Evolutionary conservation across 1,140 invertebrate genomes (phyloP), one percentile per base, ranked within the genome.

Genomic region (Meloidogyne exigua): DNA sequence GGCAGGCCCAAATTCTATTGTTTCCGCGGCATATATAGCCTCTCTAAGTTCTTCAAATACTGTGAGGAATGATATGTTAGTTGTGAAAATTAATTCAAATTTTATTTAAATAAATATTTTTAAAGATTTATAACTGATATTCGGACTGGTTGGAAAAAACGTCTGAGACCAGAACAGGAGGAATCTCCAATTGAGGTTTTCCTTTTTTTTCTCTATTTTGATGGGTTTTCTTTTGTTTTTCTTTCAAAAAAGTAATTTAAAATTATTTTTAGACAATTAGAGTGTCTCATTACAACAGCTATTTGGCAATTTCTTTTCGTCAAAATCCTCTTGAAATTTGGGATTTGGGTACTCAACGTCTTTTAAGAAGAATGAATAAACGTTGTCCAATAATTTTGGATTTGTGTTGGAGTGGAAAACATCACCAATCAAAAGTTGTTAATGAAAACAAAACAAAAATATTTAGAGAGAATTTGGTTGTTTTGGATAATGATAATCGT

Each of bases 401-500:
- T 74, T 84, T 87, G 86, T 85, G 82, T 13, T 44, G 81, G 62
- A 87, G 81, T 23, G 80, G 77, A 32, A 66, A 87, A 85, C 65
- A 84, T 84, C 86, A 83, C 70, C 69, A 79, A 57, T 42, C 82
- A 5, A 83, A 84, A 65, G 76, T 76, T n/a, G 79, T 83, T 26
- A 76, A 83, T 10, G 73, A 83, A 42, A 72, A n/a, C 18, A 82
- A 75, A 62, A 76, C 68, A 62, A 78, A 42, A 77, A 79, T 76
- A 65, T 87, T 25, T 82, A 44, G 82, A 63, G 85, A 87, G 76
- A 87, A 88, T 72, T 72, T 87, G 23, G 86, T 87, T 15, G 81
- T 87, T 36, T 72, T 87, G 18, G 85, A 87, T 69, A 85, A 86
- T 25, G 86, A 87, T 62, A 88, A 87, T 71, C 81, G 82, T 64